Evolutionary conservation across 1,140 invertebrate genomes (phyloP), one percentile per base, ranked within the genome.

Genomic region (Trachymyrmex septentrionalis): DNA sequence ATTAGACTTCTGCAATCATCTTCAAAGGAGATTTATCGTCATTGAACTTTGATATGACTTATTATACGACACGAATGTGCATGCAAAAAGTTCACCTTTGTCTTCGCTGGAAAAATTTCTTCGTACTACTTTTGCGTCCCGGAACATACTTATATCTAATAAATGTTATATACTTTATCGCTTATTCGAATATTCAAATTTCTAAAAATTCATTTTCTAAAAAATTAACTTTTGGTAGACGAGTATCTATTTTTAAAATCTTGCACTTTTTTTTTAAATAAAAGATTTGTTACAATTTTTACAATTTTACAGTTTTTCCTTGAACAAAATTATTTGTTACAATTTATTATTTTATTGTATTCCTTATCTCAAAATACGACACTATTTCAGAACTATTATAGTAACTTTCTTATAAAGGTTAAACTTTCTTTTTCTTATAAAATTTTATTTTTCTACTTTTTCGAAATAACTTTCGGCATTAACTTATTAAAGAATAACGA

Each of bases 21-120:
- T n/a, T 21, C 44, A 53, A 53, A 53, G 2, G 9, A 72, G 24
- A 53, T 72, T 71, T 71, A 71, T 71, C 9, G 24, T 75, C 9
- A 75, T 59, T 57, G 53, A 38, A 57, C 12, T 75, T 75, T 75
- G 30, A 75, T 57, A 34, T 27, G 19, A 48, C 10, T 38, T 72
- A 7, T 53, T 73, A n/a, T 72, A 12, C 3, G 14, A 48, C 3
- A 50, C n/a, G 16, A 50, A 30, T 71, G 19, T 53, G 48, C 5
- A 30, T 7, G 5, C 72, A 16, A 75, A 75, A 6, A 59, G 1
- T 30, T 73, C 19, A 73, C 2, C 5, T 73, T 55, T 19, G 44
- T 53, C 7, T 9, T 0, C 5, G 14, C 21, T n/a, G 10, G 10
- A 34, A 55, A 73, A 55, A 14, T 34, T 73, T 55, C 27, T 55